Conservation (phyloP, 2,888 invertebrate genomes). For the Hecatera dysodea region DNA sequence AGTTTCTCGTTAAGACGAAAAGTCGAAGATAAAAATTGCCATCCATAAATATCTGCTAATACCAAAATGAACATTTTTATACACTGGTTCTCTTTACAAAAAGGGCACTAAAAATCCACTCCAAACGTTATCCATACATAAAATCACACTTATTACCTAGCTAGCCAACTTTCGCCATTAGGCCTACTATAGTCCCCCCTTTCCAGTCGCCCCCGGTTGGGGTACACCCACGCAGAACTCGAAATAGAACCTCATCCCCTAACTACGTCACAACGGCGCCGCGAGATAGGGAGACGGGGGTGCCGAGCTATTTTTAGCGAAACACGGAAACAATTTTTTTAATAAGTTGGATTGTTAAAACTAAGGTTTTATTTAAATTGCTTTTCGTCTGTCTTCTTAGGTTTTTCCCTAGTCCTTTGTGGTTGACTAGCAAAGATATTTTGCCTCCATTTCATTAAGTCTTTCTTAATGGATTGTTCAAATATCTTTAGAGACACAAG, state of each 20-base stretch:
- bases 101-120: slow-evolving; percentile 8
- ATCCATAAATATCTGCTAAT: background rate
- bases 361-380: slow-evolving; percentile 15
- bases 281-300: slow-evolving; percentile 40
- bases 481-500: slow-evolving; percentile 2
- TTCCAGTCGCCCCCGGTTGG: slow-evolving; percentile 33
- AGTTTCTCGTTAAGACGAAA: background rate
- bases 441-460: background rate
- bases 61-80: background rate
- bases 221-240: slow-evolving; percentile 69
- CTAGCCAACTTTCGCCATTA: slow-evolving; percentile 62
- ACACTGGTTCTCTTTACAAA: background rate
- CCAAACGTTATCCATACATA: slow-evolving; percentile 32
- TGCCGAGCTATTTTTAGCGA: slow-evolving; percentile 60
- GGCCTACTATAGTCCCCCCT: slow-evolving; percentile 50
- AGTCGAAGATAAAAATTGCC: background rate
- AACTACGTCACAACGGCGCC: slow-evolving; percentile 67
- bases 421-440: slow-evolving; percentile 1
- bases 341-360: slow-evolving; percentile 30
- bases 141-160: slow-evolving; percentile 53
- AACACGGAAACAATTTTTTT: slow-evolving; percentile 32
- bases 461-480: slow-evolving; percentile 19
- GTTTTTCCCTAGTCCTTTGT: slow-evolving; percentile 15
- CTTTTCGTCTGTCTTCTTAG: slow-evolving; percentile 1
- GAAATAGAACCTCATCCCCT: slow-evolving; percentile 77